Evolutionary conservation across 2,888 invertebrate genomes (phyloP).

Genomic region (Pollenia griseotomentosa): DNA sequence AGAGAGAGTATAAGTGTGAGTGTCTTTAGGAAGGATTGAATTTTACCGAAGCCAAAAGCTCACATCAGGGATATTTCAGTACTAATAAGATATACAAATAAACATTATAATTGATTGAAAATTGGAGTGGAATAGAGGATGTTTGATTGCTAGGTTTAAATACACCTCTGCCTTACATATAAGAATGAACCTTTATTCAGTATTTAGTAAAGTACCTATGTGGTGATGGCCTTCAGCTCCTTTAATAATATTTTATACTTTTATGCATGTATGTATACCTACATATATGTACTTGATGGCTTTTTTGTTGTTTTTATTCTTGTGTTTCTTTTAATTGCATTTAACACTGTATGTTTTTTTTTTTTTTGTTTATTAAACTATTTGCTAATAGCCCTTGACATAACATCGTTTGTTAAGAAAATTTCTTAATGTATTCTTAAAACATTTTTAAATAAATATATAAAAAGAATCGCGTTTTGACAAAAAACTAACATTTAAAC

Average conservation of each 20-base stretch:
- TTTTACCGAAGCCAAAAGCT: constrained; percentile 27
- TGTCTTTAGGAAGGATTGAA: constrained; percentile 27
- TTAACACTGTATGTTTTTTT: background rate
- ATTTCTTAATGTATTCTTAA: no score
- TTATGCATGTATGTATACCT: background rate
- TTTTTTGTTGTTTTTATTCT: constrained; percentile 5
- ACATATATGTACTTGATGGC: background rate
- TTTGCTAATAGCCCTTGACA: no score
- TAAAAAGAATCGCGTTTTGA: no score
- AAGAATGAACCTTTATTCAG: background rate
- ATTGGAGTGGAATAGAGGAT: constrained; percentile 45
- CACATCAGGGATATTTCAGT: constrained; percentile 38
- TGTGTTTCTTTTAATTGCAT: background rate
- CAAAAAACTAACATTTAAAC: no score
- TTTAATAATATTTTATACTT: no score
- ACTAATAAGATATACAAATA: constrained; percentile 44
- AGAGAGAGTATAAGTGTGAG: background rate
- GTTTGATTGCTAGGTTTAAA: constrained; percentile 31
- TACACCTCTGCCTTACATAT: constrained; percentile 1
- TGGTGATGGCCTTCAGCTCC: background rate
- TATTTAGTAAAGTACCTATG: background rate
- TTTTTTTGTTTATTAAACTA: background rate
- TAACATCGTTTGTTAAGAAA: no score
- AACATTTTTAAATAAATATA: no score
- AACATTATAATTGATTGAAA: constrained; percentile 68